Evolutionary conservation across 2,113 vertebrate genomes (phyloP).

Genomic region (Psittacus erithacus): DNA sequence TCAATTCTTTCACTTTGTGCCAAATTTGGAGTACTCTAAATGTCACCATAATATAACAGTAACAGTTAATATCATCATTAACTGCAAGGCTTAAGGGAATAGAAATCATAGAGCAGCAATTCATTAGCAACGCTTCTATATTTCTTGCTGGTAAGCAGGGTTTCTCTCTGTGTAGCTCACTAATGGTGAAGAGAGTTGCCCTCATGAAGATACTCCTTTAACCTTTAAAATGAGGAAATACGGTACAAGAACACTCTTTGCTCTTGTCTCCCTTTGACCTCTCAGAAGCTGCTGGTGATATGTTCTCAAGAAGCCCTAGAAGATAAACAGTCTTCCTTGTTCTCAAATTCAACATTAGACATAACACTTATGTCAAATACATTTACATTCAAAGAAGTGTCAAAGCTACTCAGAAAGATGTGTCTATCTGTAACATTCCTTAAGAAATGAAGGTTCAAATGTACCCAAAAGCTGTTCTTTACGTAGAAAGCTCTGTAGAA

Average conservation of each 20-base stretch:
- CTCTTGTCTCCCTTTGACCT: background rate
- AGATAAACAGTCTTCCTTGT: background rate
- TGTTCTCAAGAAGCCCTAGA: background rate
- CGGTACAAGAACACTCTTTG: fast-evolving
- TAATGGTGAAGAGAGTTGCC: background rate
- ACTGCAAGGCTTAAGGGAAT: conserved; percentile 16
- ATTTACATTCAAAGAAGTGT: background rate
- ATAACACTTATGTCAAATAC: background rate
- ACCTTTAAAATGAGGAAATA: background rate
- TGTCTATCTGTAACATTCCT: background rate
- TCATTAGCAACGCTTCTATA: background rate
- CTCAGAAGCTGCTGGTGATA: background rate
- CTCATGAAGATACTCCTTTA: background rate
- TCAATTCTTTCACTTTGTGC: conserved; percentile 28
- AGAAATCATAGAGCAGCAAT: conserved; percentile 12
- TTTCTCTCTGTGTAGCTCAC: background rate
- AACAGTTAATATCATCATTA: conserved; percentile 46
- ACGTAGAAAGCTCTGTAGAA: background rate
- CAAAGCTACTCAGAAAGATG: background rate
- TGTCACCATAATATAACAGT: background rate
- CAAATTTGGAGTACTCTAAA: background rate
- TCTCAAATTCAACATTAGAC: background rate
- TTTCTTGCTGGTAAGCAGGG: background rate
- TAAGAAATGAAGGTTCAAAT: background rate
- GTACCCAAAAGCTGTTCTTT: background rate